phyloP scores from a whole-genome alignment of 2,113 vertebrate genomes.

The Scalopus aquaticus region DNA sequence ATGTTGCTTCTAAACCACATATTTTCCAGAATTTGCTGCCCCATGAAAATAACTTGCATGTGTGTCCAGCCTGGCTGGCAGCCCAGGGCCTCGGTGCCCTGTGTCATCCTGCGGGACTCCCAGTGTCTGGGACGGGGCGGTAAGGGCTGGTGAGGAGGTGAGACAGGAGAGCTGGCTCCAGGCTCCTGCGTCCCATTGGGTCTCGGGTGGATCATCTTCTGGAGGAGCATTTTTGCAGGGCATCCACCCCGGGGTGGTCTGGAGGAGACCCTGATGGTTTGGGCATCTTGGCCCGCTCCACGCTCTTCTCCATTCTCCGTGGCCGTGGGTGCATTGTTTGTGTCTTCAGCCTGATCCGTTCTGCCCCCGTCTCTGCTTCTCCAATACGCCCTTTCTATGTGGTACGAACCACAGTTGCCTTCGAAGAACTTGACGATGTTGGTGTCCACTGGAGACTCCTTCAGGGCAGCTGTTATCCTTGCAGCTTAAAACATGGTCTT shows the following conservation, averaged over 20 bases:
- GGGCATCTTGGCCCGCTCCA: background rate
- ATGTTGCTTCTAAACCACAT: constrained; percentile 76
- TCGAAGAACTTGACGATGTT: no score
- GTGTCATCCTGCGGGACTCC: background rate
- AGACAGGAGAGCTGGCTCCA: background rate
- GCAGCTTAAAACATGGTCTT: background rate
- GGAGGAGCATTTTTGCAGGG: background rate
- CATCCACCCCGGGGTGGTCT: background rate
- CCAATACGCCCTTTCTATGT: background rate
- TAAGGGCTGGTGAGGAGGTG: fast-evolving
- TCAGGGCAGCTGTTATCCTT: background rate
- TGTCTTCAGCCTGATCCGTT: background rate
- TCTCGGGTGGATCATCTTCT: background rate
- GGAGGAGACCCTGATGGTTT: fast-evolving
- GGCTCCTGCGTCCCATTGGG: background rate
- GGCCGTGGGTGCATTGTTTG: fast-evolving
- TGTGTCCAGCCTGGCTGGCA: constrained; percentile 71
- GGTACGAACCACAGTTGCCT: background rate
- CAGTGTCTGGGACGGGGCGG: background rate
- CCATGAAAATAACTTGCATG: constrained; percentile 76
- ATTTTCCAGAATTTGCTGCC: constrained; percentile 79
- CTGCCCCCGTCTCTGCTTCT: background rate
- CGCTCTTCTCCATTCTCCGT: background rate
- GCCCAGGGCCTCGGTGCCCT: constrained; percentile 31
- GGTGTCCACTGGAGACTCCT: background rate